These are phyloP conservation scores for Lasioglossum leucozonium DNA, from an alignment of 2,888 invertebrate species.

Conservation along the genomic window DNA sequence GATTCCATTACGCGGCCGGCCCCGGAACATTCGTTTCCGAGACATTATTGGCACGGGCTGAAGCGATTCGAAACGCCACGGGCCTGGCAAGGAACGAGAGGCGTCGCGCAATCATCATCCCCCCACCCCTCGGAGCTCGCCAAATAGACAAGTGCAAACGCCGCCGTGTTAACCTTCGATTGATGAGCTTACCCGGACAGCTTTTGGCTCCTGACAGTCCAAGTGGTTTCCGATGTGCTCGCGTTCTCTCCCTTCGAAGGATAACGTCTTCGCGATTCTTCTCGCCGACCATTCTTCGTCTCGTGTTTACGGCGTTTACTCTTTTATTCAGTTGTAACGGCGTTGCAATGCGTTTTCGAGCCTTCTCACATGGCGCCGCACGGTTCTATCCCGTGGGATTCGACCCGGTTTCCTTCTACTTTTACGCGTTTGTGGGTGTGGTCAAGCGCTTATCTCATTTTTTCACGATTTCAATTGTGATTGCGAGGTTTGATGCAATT, in stretches of 20 bases:
- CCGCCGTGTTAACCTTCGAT: not conserved
- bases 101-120: not conserved
- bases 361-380: not conserved
- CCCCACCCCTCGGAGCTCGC: not conserved
- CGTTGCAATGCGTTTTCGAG: not conserved
- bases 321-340: not conserved
- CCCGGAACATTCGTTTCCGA: constrained; percentile 4
- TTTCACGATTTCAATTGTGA: too few species aligned
- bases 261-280: not conserved
- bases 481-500: too few species aligned
- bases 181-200: not conserved
- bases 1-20: constrained; percentile 4
- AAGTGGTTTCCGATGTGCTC: not conserved
- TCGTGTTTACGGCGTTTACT: not conserved
- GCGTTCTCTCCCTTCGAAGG: not conserved
- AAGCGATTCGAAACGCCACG: not conserved
- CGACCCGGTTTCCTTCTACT: too few species aligned
- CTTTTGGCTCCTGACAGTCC: not conserved
- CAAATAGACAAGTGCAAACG: not conserved
- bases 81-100: not conserved
- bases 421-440: too few species aligned
- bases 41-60: not conserved
- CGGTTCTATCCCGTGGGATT: too few species aligned
- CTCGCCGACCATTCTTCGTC: not conserved
- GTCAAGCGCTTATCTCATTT: too few species aligned